Base-by-base conservation (phyloP, 2,888 invertebrate species). In the Ophion ventricosus region DNA sequence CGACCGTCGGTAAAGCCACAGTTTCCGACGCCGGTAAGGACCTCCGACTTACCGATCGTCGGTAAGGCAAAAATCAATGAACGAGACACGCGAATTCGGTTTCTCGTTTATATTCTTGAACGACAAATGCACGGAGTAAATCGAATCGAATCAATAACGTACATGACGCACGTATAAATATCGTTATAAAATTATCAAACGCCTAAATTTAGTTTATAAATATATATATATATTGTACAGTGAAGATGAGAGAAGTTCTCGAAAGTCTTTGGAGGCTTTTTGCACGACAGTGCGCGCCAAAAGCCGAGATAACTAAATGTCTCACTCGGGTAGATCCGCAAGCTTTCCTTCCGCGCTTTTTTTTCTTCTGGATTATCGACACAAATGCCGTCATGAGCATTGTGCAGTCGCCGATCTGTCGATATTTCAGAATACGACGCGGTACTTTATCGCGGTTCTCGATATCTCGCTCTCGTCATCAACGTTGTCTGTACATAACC, bases 371-470 rank as follows among this genome's bases (percentile, higher is more conserved):
- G n/a, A 35, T 57, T n/a, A n/a, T 23, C 17, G 3, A 26, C 23
- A 67, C 61, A 43, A 74, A 79, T 79, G 84, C 84, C 75, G 82
- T 84, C 84, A 82, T 82, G 84, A 82, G 84, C 84, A 82, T 59
- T 20, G 11, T 64, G 35, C 64, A 61, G 67, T 67, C 59, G 72
- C 59, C 56, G 57, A 54, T 77, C 43, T 66, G 56, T 73, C 61
- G 76, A 69, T 66, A 61, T 63, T 49, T 43, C 80, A 56, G 49
- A n/a, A 43, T 4, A 23, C 49, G 26, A 43, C 8, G 43, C 5
- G 54, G 14, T 35, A 10, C 23, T 43, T 1, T 17, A 14, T 4
- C 11, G 67, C 20, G 14, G 77, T 35, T 43, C 43, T 43, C 23
- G 23, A 57, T n/a, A 64, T 43, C 26, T 77, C 29, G 49, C 5